These are phyloP conservation scores for Saccopteryx bilineata DNA, from an alignment of 2,113 vertebrate genomes.

Conservation along the genomic window DNA sequence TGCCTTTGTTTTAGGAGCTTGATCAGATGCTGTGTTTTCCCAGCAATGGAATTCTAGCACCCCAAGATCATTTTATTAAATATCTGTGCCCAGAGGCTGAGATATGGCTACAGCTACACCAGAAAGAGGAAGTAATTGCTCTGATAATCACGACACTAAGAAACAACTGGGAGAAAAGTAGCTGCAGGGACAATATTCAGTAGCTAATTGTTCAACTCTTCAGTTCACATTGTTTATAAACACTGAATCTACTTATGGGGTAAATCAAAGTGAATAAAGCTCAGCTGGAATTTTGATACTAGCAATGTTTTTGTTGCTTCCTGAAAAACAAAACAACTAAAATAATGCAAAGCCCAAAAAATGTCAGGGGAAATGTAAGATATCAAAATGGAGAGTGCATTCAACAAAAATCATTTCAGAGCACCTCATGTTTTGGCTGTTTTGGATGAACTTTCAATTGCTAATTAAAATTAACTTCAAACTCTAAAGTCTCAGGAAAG, in stretches of 20 bases:
- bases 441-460: conserved; percentile 52
- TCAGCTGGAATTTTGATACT: conserved; percentile 73
- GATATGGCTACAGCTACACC: background rate
- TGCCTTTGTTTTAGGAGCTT: conserved; percentile 50
- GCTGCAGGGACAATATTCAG: conserved; percentile 47
- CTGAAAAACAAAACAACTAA: conserved; percentile 60
- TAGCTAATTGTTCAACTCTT: conserved; percentile 43
- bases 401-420: conserved; percentile 60
- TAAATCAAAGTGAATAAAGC: conserved; percentile 53
- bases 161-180: conserved; percentile 17
- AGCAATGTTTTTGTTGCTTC: conserved; percentile 56
- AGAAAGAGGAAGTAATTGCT: conserved; percentile 50
- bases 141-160: conserved; percentile 45
- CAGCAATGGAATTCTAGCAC: conserved; percentile 50
- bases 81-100: conserved; percentile 44
- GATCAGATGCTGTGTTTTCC: conserved; percentile 44
- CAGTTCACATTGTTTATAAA: background rate
- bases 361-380: conserved; percentile 42
- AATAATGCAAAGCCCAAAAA: conserved; percentile 46
- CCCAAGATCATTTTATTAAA: conserved; percentile 46
- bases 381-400: conserved; percentile 49
- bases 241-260: background rate
- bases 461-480: conserved; percentile 43
- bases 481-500: conserved; percentile 55
- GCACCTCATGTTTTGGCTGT: background rate